A percentile compares a stretch with the other conserved stretches of the same genome.
Evolutionary conservation across 2,888 invertebrate genomes (phyloP).

Genomic region (Troglohyphantes excavatus): DNA sequence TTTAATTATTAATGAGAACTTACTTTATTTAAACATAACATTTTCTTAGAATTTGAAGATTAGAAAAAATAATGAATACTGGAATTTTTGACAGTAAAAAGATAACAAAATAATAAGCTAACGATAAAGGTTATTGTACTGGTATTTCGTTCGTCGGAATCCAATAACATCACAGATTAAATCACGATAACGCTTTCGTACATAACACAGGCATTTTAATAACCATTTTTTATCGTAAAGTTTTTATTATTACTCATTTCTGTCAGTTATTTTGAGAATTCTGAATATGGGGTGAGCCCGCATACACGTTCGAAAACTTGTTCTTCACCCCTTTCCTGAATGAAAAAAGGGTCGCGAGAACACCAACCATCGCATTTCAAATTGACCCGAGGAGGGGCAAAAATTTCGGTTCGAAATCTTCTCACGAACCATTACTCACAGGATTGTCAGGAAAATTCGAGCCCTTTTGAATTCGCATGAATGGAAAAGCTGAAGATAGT

Average conservation of each 20-base stretch:
- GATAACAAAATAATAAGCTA: too few relatives aligned
- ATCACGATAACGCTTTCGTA: too few relatives aligned
- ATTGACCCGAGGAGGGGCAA: constrained; percentile 36
- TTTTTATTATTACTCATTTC: background rate
- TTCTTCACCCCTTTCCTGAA: constrained; percentile 4
- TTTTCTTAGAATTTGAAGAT: too few relatives aligned
- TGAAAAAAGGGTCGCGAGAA: constrained; percentile 54
- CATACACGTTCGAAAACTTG: constrained; percentile 26
- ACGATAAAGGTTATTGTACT: too few relatives aligned
- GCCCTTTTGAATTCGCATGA: background rate
- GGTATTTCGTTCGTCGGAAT: too few relatives aligned
- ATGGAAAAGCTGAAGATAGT: background rate
- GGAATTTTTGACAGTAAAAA: too few relatives aligned
- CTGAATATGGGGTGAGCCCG: background rate
- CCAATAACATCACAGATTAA: too few relatives aligned
- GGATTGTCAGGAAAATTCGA: constrained; percentile 29
- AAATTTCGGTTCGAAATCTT: background rate
- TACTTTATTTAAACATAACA: too few relatives aligned
- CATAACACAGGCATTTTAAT: background rate
- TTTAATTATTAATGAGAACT: too few relatives aligned
- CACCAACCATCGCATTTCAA: constrained; percentile 21
- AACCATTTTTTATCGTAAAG: background rate
- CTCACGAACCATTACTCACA: constrained; percentile 26
- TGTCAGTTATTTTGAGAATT: background rate
- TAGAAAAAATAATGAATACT: too few relatives aligned